Evolutionary conservation across 2,888 invertebrate species (phyloP), one percentile per base, ranked within the genome.

Genomic region (Macroteleia sp.): DNA sequence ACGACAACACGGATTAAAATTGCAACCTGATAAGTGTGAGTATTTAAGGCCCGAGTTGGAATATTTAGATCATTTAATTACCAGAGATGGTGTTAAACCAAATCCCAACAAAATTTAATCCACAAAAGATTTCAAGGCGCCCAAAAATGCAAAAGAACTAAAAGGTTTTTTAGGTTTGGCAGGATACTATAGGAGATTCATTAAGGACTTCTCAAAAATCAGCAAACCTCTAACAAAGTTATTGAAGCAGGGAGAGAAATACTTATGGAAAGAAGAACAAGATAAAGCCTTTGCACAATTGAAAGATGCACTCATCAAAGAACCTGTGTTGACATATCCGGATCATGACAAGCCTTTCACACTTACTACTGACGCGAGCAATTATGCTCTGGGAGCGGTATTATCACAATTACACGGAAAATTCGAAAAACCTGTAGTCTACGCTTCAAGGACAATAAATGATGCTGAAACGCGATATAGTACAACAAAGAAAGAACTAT

Each of bases 81-180:
- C 50, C 1, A 50, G 10, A 32, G 17, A 50, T n/a, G 32, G 50
- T 1, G 32, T 50, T 10, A 16, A 32, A 17, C 50, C 50, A 1
- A 50, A 50, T n/a, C 32, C 46, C 8, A 16, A 25, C 5, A 46
- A 46, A 16, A 28, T 46, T 3, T 1, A 46, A 16, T 20, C 46
- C 3, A n/a, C 28, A 10, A n/a, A 10, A 3, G 8, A 50, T n/a
- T 50, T 30, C 6, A 30, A 30, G n/a, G 28, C 10, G 19, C 32
- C 50, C 2, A 32, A n/a, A 19, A 19, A 8, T 19, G 10, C 50
- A 2, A 50, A 10, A 10, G 50, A 50, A 8, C 8, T 50, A 9
- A 50, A 50, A 32, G 17, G 32, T 28, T 50, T 50, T n/a, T 12
- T 34, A 17, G 50, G n/a, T n/a, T n/a, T n/a, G n/a, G n/a, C n/a